A percentile compares a stretch with the other conserved stretches of the same genome.
These are phyloP conservation scores for Poecilus cupreus DNA, from an alignment of 2,888 invertebrate species.

Conservation along the genomic window DNA sequence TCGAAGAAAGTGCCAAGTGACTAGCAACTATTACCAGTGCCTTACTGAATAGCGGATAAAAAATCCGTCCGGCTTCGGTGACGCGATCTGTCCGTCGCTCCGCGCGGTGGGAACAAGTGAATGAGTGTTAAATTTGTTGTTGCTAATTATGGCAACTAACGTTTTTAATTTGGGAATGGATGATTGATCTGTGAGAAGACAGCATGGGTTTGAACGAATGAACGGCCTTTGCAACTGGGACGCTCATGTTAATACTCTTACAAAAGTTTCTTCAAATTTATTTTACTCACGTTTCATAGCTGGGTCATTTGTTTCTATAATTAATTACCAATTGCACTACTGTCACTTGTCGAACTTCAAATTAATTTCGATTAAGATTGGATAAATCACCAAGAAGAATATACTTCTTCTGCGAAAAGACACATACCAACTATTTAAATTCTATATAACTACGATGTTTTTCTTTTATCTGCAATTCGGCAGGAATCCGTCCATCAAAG, in stretches of 20 bases:
- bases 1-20: background rate
- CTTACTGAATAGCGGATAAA: background rate
- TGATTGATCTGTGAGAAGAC: slow-evolving; percentile 40
- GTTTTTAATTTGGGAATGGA: slow-evolving; percentile 28
- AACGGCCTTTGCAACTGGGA: slow-evolving; percentile 28
- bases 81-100: slow-evolving; percentile 2
- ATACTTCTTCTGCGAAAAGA: no score
- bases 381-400: background rate
- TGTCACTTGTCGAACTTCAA: slow-evolving; percentile 30
- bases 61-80: background rate
- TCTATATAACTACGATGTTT: no score
- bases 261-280: slow-evolving; percentile 25
- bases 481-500: no score
- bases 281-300: slow-evolving; percentile 28
- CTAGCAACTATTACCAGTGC: no score
- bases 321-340: slow-evolving; percentile 34
- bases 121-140: slow-evolving; percentile 33
- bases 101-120: slow-evolving; percentile 28
- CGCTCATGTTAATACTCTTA: background rate
- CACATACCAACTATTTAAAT: no score
- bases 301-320: slow-evolving; percentile 30
- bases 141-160: slow-evolving; percentile 28
- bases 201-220: background rate
- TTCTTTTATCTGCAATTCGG: no score
- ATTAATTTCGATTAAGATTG: slow-evolving; percentile 28